These are phyloP conservation scores for Antidorcas marsupialis DNA, from an alignment of 2,113 vertebrate species.

Conservation along the genomic window DNA sequence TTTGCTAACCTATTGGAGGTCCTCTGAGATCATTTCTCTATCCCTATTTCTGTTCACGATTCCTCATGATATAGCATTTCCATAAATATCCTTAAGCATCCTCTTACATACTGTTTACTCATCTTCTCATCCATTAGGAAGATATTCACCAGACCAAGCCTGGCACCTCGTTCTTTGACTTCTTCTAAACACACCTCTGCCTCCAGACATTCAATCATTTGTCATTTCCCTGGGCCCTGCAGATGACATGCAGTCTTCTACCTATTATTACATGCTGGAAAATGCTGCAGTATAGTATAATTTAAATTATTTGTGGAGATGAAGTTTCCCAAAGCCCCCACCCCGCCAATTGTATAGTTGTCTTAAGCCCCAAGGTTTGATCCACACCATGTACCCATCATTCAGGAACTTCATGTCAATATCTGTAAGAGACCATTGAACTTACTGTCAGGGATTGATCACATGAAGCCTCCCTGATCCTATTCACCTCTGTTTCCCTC, in stretches of 20 bases:
- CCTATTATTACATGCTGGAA: background rate
- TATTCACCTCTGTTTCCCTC: background rate
- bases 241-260: background rate
- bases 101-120: constrained; percentile 38
- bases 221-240: background rate
- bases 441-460: background rate
- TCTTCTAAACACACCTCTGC: constrained; percentile 29
- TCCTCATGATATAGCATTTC: background rate
- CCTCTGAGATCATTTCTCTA: background rate
- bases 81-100: constrained; percentile 41
- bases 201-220: background rate
- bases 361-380: background rate
- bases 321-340: background rate
- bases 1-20: background rate
- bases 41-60: background rate
- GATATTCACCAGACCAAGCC: constrained; percentile 12
- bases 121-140: constrained; percentile 42
- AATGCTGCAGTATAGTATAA: background rate
- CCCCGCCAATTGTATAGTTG: background rate
- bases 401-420: background rate
- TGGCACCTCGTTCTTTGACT: constrained; percentile 14
- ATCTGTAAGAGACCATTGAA: background rate
- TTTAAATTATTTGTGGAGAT: constrained; percentile 27
- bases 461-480: background rate
- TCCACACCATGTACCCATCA: background rate